Evolutionary conservation across 2,797 vertebrate species (phyloP).

Genomic region (Sebastes dallii): DNA sequence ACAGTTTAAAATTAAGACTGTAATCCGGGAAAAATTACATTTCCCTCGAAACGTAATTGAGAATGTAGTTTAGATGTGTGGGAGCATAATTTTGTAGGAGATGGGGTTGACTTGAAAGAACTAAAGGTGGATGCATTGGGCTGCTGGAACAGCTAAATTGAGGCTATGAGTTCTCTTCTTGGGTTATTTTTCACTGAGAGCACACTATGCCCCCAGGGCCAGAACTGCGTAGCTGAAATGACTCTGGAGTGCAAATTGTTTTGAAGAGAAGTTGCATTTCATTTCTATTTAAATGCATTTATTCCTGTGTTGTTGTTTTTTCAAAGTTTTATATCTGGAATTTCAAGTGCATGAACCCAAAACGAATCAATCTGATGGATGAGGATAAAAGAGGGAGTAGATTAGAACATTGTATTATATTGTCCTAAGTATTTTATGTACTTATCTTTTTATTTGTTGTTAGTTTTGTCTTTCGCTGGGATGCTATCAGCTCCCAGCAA

Average conservation of each 20-base stretch:
- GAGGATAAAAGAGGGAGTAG: not conserved
- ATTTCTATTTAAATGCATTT: slow-evolving; percentile 26
- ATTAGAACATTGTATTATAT: not conserved
- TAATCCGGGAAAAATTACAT: not conserved
- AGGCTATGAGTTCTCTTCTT: not conserved
- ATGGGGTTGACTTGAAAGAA: not conserved
- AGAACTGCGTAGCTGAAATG: slow-evolving; percentile 7
- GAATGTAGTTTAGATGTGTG: not conserved
- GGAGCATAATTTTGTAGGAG: not conserved
- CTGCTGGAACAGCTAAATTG: slow-evolving; percentile 1
- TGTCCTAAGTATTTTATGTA: not conserved
- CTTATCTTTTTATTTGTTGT: not conserved
- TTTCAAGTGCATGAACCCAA: slow-evolving; percentile 4
- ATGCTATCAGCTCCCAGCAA: not conserved
- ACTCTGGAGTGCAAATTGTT: slow-evolving; percentile 38
- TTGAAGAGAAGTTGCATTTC: slow-evolving; percentile 23
- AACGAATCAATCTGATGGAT: not conserved
- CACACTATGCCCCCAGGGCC: slow-evolving; percentile 8
- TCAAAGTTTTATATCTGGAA: not conserved
- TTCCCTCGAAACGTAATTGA: not conserved
- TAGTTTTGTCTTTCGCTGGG: not conserved
- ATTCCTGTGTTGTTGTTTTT: not conserved
- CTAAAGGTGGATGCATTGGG: not conserved
- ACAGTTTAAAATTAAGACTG: not conserved
- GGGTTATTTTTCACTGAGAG: slow-evolving; percentile 24